Percentiles rank a stretch among this genome's conserved stretches.
phyloP scores from a whole-genome alignment of 2,888 invertebrate genomes.

The Chymomyza fuscimana region DNA sequence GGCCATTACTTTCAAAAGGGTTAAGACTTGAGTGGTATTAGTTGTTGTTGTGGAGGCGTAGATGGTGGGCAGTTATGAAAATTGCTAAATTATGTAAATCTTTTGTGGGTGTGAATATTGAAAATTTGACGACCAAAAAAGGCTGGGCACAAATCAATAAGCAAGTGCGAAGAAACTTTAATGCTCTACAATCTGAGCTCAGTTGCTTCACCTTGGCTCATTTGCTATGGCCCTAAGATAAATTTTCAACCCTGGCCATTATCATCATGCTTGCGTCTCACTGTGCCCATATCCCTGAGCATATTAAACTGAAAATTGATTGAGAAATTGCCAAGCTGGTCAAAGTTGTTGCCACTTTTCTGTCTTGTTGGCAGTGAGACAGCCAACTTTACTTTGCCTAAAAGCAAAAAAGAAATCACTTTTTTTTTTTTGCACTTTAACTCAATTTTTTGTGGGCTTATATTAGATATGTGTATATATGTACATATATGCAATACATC shows the following conservation, averaged over 20 bases:
- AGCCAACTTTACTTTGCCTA: slow-evolving; percentile 14
- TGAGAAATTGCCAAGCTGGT: slow-evolving; percentile 59
- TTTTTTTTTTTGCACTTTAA: slow-evolving; percentile 43
- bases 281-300: slow-evolving; percentile 20
- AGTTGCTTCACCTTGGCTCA: slow-evolving; percentile 27
- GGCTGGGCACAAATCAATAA: slow-evolving; percentile 18
- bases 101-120: slow-evolving; percentile 52
- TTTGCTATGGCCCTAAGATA: slow-evolving; percentile 27
- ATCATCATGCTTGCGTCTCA: slow-evolving; percentile 22
- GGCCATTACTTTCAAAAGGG: slow-evolving; percentile 64
- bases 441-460: slow-evolving; percentile 42
- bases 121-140: slow-evolving; percentile 43
- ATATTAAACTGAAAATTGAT: slow-evolving; percentile 55
- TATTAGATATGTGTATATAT: slow-evolving; percentile 9
- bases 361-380: slow-evolving; percentile 2
- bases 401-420: slow-evolving; percentile 34
- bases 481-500: slow-evolving; percentile 17
- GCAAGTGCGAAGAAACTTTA: neutral
- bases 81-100: slow-evolving; percentile 69
- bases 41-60: neutral
- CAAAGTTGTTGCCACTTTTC: slow-evolving; percentile 42
- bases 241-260: slow-evolving; percentile 34
- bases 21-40: slow-evolving; percentile 39
- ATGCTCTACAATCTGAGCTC: neutral
- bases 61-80: slow-evolving; percentile 57